Conservation (phyloP, 2,888 invertebrate genomes). For the Andrena dorsata region DNA sequence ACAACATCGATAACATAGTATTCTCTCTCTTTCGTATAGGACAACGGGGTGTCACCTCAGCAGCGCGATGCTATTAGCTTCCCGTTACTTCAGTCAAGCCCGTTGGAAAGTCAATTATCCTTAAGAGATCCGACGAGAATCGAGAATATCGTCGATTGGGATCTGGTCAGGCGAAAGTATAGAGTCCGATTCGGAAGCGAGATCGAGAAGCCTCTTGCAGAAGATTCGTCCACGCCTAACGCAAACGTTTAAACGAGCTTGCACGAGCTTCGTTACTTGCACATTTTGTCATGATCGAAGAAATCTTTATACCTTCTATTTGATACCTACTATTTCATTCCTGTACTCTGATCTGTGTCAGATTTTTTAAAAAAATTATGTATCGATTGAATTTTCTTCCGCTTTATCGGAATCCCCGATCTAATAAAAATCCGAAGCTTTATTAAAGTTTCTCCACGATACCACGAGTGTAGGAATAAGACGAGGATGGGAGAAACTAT, state of each 20-base stretch:
- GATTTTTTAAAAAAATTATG: conserved; percentile 2
- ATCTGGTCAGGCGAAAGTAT: conserved; percentile 85
- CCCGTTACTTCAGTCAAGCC: conserved; percentile 78
- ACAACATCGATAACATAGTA: background rate
- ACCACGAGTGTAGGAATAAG: background rate
- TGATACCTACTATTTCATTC: conserved; percentile 37
- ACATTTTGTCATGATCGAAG: background rate
- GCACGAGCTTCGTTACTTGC: background rate
- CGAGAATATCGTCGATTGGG: conserved; percentile 86
- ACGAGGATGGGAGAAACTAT: background rate
- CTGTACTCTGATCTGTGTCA: background rate
- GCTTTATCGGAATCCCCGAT: background rate
- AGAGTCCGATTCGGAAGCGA: conserved; percentile 82
- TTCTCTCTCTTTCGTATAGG: conserved; percentile 69
- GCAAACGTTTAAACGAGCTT: conserved; percentile 23
- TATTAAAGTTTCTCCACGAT: conserved; percentile 1
- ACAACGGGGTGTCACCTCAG: conserved; percentile 80
- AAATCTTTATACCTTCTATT: conserved; percentile 40
- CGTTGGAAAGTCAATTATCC: conserved; percentile 82
- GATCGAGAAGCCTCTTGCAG: conserved; percentile 75
- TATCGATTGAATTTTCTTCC: background rate
- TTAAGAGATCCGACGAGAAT: conserved; percentile 81
- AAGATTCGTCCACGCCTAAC: conserved; percentile 30
- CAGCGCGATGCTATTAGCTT: conserved; percentile 73
- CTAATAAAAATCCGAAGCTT: background rate